phyloP scores from a whole-genome alignment of 37 sponge, comb jelly and placozoan genomes.

The Ephydatia muelleri region DNA sequence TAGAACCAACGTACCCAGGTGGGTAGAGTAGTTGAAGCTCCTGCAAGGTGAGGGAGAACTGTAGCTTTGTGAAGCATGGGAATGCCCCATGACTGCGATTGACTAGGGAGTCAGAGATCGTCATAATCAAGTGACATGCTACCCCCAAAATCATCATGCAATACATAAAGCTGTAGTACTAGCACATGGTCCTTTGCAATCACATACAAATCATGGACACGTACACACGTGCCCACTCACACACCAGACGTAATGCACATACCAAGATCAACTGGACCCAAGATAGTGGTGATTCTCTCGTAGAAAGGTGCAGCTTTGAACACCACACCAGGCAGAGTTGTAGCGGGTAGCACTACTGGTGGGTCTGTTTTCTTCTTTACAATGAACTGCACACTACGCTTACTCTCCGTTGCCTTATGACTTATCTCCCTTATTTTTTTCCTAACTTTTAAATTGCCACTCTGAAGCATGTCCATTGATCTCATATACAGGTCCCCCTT shows the following conservation, averaged over 20 bases:
- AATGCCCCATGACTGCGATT: background rate
- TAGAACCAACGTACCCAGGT: too few species aligned
- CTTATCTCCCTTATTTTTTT: constrained; percentile 28
- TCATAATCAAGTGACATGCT: too few species aligned
- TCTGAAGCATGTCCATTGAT: constrained; percentile 30
- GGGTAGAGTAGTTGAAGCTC: constrained; percentile 42
- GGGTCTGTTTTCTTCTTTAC: background rate
- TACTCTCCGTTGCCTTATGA: background rate
- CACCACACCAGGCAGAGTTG: constrained; percentile 59
- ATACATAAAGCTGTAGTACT: too few species aligned
- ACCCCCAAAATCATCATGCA: too few species aligned
- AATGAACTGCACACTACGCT: background rate
- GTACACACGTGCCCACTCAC: too few species aligned
- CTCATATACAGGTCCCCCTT: constrained; percentile 68
- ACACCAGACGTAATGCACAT: background rate
- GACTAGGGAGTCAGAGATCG: too few species aligned
- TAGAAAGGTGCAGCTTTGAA: constrained; percentile 58
- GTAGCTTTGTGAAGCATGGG: constrained; percentile 1
- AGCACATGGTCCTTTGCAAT: too few species aligned
- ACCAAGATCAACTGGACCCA: constrained; percentile 66
- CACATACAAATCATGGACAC: too few species aligned
- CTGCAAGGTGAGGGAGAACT: constrained; percentile 64
- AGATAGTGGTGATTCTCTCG: constrained; percentile 32
- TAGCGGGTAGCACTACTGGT: background rate
- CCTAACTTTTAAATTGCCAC: constrained; percentile 26